A percentile compares a stretch with the other conserved stretches of the same genome.
Conservation (phyloP, 2,888 invertebrate species). For the Coleophora flavipennella region DNA sequence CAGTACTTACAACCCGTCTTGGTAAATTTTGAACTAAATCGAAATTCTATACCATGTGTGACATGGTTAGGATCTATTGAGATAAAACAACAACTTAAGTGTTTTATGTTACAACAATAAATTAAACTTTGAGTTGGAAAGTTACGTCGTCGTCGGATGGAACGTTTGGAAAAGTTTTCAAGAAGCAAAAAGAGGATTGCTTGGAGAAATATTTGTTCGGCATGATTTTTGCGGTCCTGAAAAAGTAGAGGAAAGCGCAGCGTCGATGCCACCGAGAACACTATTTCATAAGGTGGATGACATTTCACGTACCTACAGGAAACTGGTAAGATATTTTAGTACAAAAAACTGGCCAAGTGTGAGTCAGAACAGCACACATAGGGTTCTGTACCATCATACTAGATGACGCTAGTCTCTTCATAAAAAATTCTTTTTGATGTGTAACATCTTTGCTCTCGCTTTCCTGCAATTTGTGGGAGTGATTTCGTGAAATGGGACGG, state of each 20-base stretch:
- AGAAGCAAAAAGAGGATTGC: conserved; percentile 1
- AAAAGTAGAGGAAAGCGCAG: conserved; percentile 9
- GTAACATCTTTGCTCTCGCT: too few species aligned
- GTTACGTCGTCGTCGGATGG: neutral
- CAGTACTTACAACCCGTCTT: neutral
- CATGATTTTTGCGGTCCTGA: conserved; percentile 8
- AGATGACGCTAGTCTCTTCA: too few species aligned
- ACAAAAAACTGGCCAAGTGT: conserved; percentile 1
- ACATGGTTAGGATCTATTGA: neutral
- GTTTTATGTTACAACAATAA: conserved; percentile 8
- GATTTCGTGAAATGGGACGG: too few species aligned
- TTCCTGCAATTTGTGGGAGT: too few species aligned
- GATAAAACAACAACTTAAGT: neutral
- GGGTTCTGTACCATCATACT: too few species aligned
- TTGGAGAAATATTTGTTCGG: conserved; percentile 7
- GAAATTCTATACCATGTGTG: neutral
- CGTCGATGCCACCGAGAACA: conserved; percentile 14
- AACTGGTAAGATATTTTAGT: conserved; percentile 14
- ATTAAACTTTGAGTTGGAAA: neutral
- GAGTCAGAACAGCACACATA: too few species aligned
- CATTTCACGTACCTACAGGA: conserved; percentile 15
- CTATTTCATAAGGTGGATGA: conserved; percentile 18
- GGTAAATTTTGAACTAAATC: neutral
- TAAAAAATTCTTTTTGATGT: too few species aligned
- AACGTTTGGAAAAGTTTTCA: conserved; percentile 2